Percentiles rank a stretch among this genome's conserved stretches.
phyloP scores from a whole-genome alignment of 64 coral and sea anemone genomes.

The Pocillopora damicornis region DNA sequence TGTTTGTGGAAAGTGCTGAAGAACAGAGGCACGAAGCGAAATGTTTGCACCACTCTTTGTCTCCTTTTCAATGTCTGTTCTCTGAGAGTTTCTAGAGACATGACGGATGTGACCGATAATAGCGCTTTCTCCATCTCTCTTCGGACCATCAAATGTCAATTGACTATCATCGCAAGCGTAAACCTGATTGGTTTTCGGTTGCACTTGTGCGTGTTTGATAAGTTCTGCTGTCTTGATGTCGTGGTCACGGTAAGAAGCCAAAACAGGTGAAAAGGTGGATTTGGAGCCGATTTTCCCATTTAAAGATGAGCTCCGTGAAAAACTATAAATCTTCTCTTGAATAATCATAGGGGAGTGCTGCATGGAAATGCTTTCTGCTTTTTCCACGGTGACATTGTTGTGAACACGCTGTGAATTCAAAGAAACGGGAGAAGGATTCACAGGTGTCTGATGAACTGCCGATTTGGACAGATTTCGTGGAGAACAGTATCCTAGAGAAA shows the following conservation, averaged over 20 bases:
- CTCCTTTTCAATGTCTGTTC: not conserved
- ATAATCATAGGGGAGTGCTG: not conserved
- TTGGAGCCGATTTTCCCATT: not conserved
- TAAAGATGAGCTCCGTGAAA: not conserved
- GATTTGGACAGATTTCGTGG: not conserved
- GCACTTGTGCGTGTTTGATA: not conserved
- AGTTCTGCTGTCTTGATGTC: not conserved
- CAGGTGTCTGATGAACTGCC: not conserved
- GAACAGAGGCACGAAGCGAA: not conserved
- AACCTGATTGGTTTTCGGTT: not conserved
- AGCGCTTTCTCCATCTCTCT: too few relatives aligned
- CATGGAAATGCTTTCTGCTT: not conserved
- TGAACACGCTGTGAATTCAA: not conserved
- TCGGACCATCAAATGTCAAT: not conserved
- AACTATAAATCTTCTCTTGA: not conserved
- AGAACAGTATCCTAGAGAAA: not conserved
- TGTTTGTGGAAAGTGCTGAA: constrained; percentile 11
- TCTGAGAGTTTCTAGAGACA: not conserved
- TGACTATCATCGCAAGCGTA: not conserved
- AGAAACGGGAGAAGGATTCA: not conserved
- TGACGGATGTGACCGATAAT: too few relatives aligned
- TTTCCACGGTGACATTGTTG: not conserved
- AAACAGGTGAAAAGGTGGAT: not conserved
- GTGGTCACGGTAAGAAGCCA: not conserved
- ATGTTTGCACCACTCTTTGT: not conserved